Conservation (phyloP, 2,888 invertebrate species). For the Diarsia brunnea region DNA sequence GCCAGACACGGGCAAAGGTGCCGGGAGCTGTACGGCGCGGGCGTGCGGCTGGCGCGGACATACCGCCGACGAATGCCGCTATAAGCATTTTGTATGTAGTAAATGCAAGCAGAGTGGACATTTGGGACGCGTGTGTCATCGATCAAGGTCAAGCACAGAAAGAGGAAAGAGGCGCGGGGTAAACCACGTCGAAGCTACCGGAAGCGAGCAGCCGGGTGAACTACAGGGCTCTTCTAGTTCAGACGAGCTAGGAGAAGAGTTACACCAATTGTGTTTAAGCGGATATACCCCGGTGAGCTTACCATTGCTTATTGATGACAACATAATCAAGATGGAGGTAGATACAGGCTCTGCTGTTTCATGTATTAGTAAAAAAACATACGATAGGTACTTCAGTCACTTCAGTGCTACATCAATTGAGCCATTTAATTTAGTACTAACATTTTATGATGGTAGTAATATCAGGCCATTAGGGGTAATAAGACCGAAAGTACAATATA, state of each 20-base stretch:
- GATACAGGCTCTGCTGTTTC: not conserved
- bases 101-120: not conserved
- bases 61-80: not conserved
- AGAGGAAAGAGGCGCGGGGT: constrained; percentile 7
- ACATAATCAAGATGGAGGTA: not conserved
- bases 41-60: not conserved
- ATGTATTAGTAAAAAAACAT: not conserved
- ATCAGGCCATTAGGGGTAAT: no score
- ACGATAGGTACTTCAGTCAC: no score
- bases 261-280: constrained; percentile 4
- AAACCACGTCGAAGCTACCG: not conserved
- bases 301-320: not conserved
- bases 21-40: not conserved
- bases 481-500: no score
- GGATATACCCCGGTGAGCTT: constrained; percentile 6
- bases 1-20: not conserved
- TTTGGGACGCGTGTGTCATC: constrained; percentile 1
- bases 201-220: not conserved
- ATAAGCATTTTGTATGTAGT: not conserved
- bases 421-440: no score
- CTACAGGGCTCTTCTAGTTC: not conserved
- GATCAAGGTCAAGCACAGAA: not conserved
- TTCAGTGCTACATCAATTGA: no score
- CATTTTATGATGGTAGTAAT: no score
- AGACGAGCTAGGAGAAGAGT: not conserved